Conservation (phyloP, 2,113 vertebrate genomes). For the Solea senegalensis region DNA sequence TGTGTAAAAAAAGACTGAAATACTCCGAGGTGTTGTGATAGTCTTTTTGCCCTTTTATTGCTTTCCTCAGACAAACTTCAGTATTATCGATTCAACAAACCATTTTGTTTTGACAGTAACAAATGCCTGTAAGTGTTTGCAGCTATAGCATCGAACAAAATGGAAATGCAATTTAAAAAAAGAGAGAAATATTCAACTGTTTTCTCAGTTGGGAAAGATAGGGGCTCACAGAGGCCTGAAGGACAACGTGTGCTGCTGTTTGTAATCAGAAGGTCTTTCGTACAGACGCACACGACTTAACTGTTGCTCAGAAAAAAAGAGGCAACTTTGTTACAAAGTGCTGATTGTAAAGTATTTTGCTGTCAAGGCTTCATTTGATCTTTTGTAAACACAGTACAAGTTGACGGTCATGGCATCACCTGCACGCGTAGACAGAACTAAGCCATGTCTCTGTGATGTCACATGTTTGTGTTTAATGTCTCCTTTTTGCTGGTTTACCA, state of each 20-base stretch:
- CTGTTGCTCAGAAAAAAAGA: neutral
- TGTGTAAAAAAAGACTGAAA: slow-evolving; percentile 25
- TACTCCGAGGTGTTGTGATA: slow-evolving; percentile 20
- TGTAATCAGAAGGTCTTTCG: slow-evolving; percentile 21
- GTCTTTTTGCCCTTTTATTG: slow-evolving; percentile 25
- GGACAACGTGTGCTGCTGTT: slow-evolving; percentile 19
- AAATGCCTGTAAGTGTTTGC: slow-evolving; percentile 44
- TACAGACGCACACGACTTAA: slow-evolving; percentile 23
- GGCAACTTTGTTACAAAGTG: neutral
- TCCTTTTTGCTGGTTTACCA: neutral
- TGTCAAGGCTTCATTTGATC: no score
- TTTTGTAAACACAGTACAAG: neutral
- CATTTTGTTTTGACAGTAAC: slow-evolving; percentile 59
- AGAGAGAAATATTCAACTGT: slow-evolving; percentile 27
- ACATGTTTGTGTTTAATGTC: neutral
- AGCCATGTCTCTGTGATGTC: neutral
- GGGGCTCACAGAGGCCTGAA: slow-evolving; percentile 23
- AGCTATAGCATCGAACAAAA: slow-evolving; percentile 23
- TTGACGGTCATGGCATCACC: neutral
- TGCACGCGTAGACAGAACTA: slow-evolving; percentile 9
- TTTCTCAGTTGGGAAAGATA: slow-evolving; percentile 39
- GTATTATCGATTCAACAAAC: slow-evolving; percentile 57
- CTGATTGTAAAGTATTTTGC: neutral
- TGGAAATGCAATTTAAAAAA: slow-evolving; percentile 10
- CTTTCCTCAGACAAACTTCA: slow-evolving; percentile 34